Evolutionary conservation across 2,888 invertebrate genomes (phyloP), one percentile per base, ranked within the genome.

Genomic region (Amiota communis): DNA sequence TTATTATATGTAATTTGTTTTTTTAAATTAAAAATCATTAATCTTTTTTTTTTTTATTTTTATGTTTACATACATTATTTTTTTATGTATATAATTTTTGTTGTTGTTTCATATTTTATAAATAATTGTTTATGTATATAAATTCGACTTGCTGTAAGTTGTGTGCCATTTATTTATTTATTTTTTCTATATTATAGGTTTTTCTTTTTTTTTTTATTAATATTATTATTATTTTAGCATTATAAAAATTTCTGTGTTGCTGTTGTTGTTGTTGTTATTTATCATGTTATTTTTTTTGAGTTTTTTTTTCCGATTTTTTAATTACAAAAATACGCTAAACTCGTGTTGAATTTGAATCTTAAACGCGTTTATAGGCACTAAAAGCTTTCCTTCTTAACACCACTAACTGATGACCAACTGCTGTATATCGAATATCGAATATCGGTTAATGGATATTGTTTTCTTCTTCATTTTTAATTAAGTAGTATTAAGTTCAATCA

Each of bases 121-220:
- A 74, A 72, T 81, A 68, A 75, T 71, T 70, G n/a, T 75, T 81
- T 75, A 80, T 78, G 67, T 79, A 85, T 84, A 86, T 83, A 83
- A 83, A 83, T 83, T 83, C 83, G 83, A 83, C 85, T 86, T 80
- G 86, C 83, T 86, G 85, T 86, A 80, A 82, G 83, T 36, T 86
- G 78, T 86, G 78, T 86, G 86, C 85, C 86, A 76, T 84, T 76
- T 79, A 76, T 78, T 72, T 80, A 79, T 77, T 70, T 72, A 72
- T 70, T 67, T 75, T 75, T 65, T 73, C 74, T 76, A 71, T 72
- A 64, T 65, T 75, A 11, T 47, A 73, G 76, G 70, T 59, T 20
- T 72, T 72, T 71, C 56, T 70, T 67, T 75, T 76, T 72, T 17
- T 63, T 71, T 72, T 69, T 70, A 57, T 72, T 47, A 2, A 23